Evolutionary conservation across 1,140 invertebrate species (phyloP), one percentile per base, ranked within the genome.

Genomic region (Elysia chlorotica): DNA sequence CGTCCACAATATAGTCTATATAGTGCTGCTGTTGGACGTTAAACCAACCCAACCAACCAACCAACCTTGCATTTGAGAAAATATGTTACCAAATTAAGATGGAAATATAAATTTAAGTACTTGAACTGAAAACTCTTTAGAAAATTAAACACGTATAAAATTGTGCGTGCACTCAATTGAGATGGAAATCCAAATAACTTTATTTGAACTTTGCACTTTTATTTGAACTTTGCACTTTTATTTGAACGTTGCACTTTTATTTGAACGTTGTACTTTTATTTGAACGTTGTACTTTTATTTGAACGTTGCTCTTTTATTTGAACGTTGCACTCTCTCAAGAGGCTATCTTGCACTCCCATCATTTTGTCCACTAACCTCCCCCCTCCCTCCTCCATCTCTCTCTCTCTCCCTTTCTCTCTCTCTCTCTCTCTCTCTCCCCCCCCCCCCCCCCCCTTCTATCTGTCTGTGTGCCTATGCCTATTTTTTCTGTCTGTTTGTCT

Each of bases 401-500:
- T 73, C 3, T 35, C 33, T 69, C 41, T 73, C 72, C 30, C 56
- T 54, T 48, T 37, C 65, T 69, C 72, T 69, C 41, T 59, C 65
- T 74, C 73, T 56, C 53, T 74, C 73, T 37, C 65, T 70, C 53
- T 38, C 65, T 70, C 37, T 56, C 48, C 57, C 66, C 36, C 0
- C 31, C 65, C 23, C 73, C 37, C 31, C 23, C 66, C 37, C 48
- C 30, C 53, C 61, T n/a, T 37, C 54, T 59, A n/a, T 48, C n/a
- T 48, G 30, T 67, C 65, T 48, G 23, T 67, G 23, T 48, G 21
- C 54, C 38, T 48, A 14, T 48, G 37, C 33, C 65, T 65, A 21
- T 37, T 28, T 38, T 37, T 37, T 38, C 63, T 37, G 1, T 65
- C 0, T 37, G 25, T 37, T 54, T 14, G 23, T 28, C 35, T 31